Evolutionary conservation across 2,888 invertebrate genomes (phyloP), one percentile per base, ranked within the genome.

Genomic region (Thereva unica): DNA sequence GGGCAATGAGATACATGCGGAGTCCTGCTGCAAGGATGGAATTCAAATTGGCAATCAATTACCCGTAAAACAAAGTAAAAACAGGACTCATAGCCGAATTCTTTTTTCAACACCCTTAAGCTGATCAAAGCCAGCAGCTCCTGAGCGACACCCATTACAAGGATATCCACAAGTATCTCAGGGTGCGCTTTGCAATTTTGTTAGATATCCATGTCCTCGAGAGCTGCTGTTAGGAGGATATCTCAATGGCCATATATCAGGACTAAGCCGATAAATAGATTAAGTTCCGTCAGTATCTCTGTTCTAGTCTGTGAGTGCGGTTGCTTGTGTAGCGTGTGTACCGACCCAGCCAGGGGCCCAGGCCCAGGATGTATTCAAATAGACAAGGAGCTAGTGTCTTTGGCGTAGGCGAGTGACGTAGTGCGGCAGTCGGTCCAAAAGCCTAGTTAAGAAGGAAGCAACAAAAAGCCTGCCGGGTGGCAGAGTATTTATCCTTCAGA

Each of bases 141-240:
- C 68, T 63, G 69, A 69, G 69, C 69, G 70, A 70, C 68, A 69
- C 67, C 70, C 71, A 71, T 71, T 68, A 69, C 69, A 71, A 69
- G 67, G 67, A 71, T 70, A 68, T 69, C 70, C 70, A 42, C 55
- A 66, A 49, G 59, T 53, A 54, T 66, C 61, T 61, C 50, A 8
- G 50, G 50, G 50, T 61, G 49, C 23, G 23, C 61, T 61, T 49
- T 50, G 61, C 50, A 50, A 50, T 61, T 50, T 37, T 47, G 40
- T 34, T 49, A 41, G 47, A 47, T 49, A 50, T 41, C 61, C 50
- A 50, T 61, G 61, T 61, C 47, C 61, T 12, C 37, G 52, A 42
- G 49, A 49, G n/a, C 49, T 64, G 52, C 50, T 69, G 67, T 67
- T 69, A 59, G 59, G 53, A 64, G 64, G 64, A 69, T 69, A 67